Percentiles rank a stretch among this genome's conserved stretches.
These are phyloP conservation scores for Cepphus grylle DNA, from an alignment of 2,113 vertebrate species.

Conservation along the genomic window DNA sequence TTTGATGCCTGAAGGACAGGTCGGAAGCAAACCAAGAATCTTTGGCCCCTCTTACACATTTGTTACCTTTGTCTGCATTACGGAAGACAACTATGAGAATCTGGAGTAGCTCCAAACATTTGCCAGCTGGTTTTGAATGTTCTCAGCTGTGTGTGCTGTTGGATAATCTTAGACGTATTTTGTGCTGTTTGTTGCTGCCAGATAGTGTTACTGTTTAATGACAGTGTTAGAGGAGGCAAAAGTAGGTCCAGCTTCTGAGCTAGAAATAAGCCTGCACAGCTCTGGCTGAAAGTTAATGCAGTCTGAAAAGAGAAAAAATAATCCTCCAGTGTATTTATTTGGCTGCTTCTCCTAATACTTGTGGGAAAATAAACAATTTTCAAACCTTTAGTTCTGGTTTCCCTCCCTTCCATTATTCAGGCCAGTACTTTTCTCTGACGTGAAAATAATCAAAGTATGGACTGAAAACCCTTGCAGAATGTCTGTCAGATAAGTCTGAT, in stretches of 20 bases:
- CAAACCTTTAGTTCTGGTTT: neutral
- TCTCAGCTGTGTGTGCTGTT: conserved; percentile 62
- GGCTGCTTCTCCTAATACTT: neutral
- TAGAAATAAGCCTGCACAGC: conserved; percentile 13
- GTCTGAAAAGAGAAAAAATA: conserved; percentile 5
- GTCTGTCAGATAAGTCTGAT: neutral
- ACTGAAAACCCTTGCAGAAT: neutral
- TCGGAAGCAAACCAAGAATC: neutral
- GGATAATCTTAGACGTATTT: conserved; percentile 59
- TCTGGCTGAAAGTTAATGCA: conserved; percentile 9
- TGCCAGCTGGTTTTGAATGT: conserved; percentile 61
- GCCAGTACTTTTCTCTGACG: neutral
- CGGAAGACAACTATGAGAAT: conserved; percentile 27
- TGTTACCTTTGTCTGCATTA: conserved; percentile 25
- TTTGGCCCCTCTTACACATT: neutral
- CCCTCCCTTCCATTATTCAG: neutral
- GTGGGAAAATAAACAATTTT: conserved; percentile 38
- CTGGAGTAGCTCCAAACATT: conserved; percentile 54
- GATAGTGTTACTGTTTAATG: conserved; percentile 64
- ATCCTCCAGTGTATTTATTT: neutral
- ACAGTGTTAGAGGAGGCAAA: conserved; percentile 39
- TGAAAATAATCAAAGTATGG: neutral
- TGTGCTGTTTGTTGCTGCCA: conserved; percentile 53
- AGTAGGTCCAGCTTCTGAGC: conserved; percentile 46
- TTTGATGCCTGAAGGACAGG: neutral